These are phyloP conservation scores for Ophion ellenae DNA, from an alignment of 2,888 invertebrate species.

Conservation along the genomic window DNA sequence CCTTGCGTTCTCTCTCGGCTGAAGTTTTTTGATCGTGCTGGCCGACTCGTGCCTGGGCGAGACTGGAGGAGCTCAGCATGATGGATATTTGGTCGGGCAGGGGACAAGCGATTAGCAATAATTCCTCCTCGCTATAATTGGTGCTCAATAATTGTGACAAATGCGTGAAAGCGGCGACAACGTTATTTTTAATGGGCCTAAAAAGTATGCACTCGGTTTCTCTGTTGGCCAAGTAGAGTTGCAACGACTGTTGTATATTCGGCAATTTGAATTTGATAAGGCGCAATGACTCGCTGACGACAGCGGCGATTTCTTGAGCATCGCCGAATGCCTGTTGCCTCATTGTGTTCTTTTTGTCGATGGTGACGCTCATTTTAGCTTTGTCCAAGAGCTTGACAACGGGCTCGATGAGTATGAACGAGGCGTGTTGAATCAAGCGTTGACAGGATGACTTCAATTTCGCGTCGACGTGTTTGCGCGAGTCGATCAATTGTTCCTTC, in stretches of 20 bases:
- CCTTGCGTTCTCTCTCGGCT: slow-evolving; percentile 38
- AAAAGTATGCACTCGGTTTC: slow-evolving; percentile 99
- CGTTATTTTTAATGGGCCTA: slow-evolving; percentile 96
- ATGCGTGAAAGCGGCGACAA: slow-evolving; percentile 94
- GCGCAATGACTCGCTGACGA: slow-evolving; percentile 91
- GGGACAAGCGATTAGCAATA: slow-evolving; percentile 94
- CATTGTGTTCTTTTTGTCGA: slow-evolving; percentile 73
- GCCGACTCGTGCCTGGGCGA: slow-evolving; percentile 80
- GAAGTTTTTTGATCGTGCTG: slow-evolving; percentile 17
- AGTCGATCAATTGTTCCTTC: slow-evolving; percentile 95
- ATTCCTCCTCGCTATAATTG: slow-evolving; percentile 92
- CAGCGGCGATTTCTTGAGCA: slow-evolving; percentile 89
- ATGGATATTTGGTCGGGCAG: slow-evolving; percentile 97
- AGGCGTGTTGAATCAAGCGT: slow-evolving; percentile 92
- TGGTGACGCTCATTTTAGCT: slow-evolving; percentile 83
- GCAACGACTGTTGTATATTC: slow-evolving; percentile 94
- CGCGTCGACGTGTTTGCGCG: slow-evolving; percentile 97
- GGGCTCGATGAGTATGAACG: slow-evolving; percentile 90
- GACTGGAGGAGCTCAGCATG: slow-evolving; percentile 92
- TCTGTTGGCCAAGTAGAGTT: slow-evolving; percentile 96
- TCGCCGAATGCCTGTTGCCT: slow-evolving; percentile 88
- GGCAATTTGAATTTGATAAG: slow-evolving; percentile 92
- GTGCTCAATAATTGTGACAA: slow-evolving; percentile 91
- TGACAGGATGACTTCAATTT: slow-evolving; percentile 96
- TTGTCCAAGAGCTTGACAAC: slow-evolving; percentile 87